These are phyloP conservation scores for Cliona cf. orientalis DNA, from an alignment of 37 sponge, comb jelly and placozoan species.

Conservation along the genomic window DNA sequence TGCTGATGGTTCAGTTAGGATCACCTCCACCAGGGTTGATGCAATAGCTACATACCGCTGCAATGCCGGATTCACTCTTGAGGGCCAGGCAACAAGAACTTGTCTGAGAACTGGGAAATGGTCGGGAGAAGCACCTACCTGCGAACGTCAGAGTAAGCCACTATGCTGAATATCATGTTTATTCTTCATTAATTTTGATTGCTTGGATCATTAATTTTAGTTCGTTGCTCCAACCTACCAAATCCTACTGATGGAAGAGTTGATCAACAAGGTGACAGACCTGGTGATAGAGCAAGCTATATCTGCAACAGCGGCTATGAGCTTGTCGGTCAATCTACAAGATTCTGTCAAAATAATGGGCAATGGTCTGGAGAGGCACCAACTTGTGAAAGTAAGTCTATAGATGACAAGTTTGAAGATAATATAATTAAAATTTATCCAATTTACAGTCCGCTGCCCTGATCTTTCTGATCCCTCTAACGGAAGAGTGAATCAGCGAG, in stretches of 20 bases:
- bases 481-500: conserved; percentile 23
- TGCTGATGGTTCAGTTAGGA: conserved; percentile 37
- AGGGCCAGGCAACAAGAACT: not conserved
- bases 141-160: conserved; percentile 17
- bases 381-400: conserved; percentile 42
- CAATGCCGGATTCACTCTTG: conserved; percentile 3
- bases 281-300: conserved; percentile 20
- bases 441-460: conserved; percentile 28
- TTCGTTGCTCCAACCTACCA: not conserved
- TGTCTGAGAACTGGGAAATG: conserved; percentile 16
- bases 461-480: conserved; percentile 18
- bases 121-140: not conserved
- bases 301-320: conserved; percentile 34
- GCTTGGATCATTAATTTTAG: not conserved
- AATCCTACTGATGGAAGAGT: conserved; percentile 46
- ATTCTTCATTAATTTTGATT: not conserved
- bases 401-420: no score
- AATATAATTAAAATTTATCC: no score
- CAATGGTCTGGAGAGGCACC: conserved; percentile 61
- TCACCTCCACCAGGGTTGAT: not conserved
- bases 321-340: conserved; percentile 13
- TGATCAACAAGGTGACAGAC: not conserved
- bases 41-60: conserved; percentile 1
- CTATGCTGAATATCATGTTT: not conserved
- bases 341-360: conserved; percentile 47